Conservation (phyloP, 2,797 vertebrate genomes). For the Rhodeus uyekii region DNA sequence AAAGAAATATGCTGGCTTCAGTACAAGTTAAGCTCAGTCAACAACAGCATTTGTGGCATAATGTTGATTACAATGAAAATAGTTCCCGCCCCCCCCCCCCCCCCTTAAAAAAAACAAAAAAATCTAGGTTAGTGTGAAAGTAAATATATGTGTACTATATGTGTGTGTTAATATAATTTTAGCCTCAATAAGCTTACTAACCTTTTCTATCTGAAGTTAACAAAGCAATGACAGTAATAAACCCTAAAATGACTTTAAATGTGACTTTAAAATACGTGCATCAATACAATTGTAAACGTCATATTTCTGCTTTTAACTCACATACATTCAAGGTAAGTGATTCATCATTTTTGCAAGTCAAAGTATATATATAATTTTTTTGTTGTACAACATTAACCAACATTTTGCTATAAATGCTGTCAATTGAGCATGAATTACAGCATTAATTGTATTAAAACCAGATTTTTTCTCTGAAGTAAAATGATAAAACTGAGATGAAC, state of each 20-base stretch:
- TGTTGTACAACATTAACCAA: background rate
- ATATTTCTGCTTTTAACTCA: background rate
- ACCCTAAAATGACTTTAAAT: background rate
- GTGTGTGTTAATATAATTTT: background rate
- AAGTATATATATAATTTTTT: too few relatives aligned
- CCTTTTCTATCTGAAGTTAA: background rate
- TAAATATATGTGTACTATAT: too few relatives aligned
- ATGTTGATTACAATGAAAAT: background rate
- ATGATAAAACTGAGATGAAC: constrained; percentile 68
- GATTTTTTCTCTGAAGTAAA: background rate
- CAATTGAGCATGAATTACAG: background rate
- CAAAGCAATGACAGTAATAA: too few relatives aligned
- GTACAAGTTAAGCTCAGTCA: constrained; percentile 16
- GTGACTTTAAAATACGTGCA: background rate
- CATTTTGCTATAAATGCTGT: background rate
- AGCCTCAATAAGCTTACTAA: background rate
- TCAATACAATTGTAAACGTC: background rate
- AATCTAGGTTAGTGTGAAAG: background rate
- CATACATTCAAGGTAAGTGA: background rate
- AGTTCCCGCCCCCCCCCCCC: background rate
- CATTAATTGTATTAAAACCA: background rate
- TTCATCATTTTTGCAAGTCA: background rate
- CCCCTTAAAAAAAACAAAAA: background rate
- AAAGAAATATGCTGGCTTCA: constrained; percentile 7
- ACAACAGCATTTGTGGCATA: constrained; percentile 1